Conservation (phyloP, 2,797 vertebrate genomes). For the Enteromius paludinosus region DNA sequence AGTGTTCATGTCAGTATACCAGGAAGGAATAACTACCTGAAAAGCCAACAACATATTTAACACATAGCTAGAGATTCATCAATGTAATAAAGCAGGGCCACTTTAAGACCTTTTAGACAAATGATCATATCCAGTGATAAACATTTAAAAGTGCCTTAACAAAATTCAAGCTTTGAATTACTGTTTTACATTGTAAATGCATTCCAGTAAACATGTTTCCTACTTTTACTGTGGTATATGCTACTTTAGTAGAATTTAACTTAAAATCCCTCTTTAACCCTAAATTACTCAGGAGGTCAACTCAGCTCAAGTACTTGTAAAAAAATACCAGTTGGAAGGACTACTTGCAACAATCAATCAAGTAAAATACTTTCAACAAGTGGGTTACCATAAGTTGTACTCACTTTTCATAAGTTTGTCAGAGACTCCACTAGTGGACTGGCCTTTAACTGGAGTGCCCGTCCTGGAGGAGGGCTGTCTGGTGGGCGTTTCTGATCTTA, state of each 20-base stretch:
- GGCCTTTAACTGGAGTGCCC: constrained; percentile 81
- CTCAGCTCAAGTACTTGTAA: neutral
- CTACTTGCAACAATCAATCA: neutral
- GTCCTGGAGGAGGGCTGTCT: constrained; percentile 79
- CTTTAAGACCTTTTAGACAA: neutral
- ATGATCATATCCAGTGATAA: neutral
- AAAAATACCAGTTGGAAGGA: neutral
- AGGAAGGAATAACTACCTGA: neutral
- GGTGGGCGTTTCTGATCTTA: constrained; percentile 67
- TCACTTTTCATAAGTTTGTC: constrained; percentile 97
- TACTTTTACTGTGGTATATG: neutral
- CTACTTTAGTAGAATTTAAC: neutral
- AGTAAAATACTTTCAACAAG: neutral
- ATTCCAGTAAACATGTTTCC: neutral
- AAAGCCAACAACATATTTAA: neutral
- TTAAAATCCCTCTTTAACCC: neutral
- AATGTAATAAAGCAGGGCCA: neutral
- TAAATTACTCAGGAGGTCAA: neutral
- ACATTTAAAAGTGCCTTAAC: neutral
- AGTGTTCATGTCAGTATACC: neutral
- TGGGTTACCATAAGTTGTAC: constrained; percentile 61
- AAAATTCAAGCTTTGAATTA: neutral
- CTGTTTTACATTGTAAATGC: neutral
- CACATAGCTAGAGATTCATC: neutral
- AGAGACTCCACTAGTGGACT: constrained; percentile 83